Evolutionary conservation across 1,140 invertebrate species (phyloP), one percentile per base, ranked within the genome.

Genomic region (Agraylea sexmaculata): DNA sequence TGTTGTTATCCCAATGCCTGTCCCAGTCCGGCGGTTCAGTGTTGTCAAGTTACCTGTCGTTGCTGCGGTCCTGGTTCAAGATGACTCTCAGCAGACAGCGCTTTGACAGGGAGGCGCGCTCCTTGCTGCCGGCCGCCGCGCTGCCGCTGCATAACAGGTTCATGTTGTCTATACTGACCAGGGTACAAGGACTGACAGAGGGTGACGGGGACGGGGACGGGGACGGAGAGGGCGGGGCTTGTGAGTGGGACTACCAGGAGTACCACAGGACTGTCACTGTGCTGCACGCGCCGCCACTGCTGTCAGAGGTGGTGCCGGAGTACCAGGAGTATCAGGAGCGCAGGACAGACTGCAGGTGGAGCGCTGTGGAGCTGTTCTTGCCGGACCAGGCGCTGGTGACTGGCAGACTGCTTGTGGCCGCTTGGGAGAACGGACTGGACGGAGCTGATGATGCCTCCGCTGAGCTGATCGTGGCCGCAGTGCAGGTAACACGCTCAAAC

Each of bases 81-180:
- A 77, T 77, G 68, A 79, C 78, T 53, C 69, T 77, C 50, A 76
- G 78, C 0, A 86, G 85, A 58, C 81, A 85, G 59, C 78, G 87
- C 47, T 88, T 87, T 62, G 83, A 88, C 54, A 53, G 58, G 2
- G 80, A 83, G 62, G 80, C 78, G 4, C 67, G 83, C 22, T 73
- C 74, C 54, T 62, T 87, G 1, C 63, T 87, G 44, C 70, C 64
- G 5, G 54, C 69, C 2, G 76, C 84, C 30, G 75, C 82, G 59
- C 73, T 87, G 22, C 78, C 79, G 58, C 66, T 84, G 17, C 85
- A 88, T 54, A 89, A 89, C 64, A 77, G 86, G 51, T 88, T 89
- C 56, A 62, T 89, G 4, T 55, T 87, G 6, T 81, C 81, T 7
- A 66, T 88, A 29, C 70, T 88, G 7, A 81, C 83, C 45, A 87